Percentiles rank a stretch among this genome's conserved stretches.
Evolutionary conservation across 1,140 invertebrate genomes (phyloP).

Genomic region (Anoplolepis gracilipes): DNA sequence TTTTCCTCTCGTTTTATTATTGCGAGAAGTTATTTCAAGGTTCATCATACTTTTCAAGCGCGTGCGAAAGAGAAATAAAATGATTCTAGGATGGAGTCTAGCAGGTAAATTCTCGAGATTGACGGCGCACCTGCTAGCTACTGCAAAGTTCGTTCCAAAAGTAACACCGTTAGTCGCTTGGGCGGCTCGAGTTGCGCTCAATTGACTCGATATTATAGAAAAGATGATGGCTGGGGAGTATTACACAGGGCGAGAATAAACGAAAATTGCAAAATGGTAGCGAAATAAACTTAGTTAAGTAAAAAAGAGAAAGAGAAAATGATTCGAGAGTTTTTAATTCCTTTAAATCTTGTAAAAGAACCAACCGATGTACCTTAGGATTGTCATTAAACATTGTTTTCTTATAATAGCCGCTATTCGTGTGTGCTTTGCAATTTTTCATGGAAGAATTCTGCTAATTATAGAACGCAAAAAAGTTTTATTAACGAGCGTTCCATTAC

Average conservation of each 20-base stretch:
- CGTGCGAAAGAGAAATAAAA: slow-evolving; percentile 53
- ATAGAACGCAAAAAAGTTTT: not conserved
- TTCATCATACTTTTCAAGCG: slow-evolving; percentile 69
- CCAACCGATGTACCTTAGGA: not conserved
- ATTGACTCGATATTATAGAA: slow-evolving; percentile 44
- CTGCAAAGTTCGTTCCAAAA: slow-evolving; percentile 46
- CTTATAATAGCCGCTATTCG: slow-evolving; percentile 16
- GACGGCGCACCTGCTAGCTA: slow-evolving; percentile 57
- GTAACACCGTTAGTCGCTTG: slow-evolving; percentile 38
- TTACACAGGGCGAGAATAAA: slow-evolving; percentile 24
- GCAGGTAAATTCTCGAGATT: slow-evolving; percentile 54
- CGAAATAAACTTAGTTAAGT: not conserved
- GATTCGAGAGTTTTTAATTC: slow-evolving; percentile 30
- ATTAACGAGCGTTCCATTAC: slow-evolving; percentile 26
- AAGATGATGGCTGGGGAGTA: slow-evolving; percentile 11
- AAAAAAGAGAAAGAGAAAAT: not conserved
- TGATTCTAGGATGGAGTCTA: slow-evolving; percentile 63
- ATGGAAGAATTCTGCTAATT: not conserved
- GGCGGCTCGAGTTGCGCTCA: slow-evolving; percentile 12
- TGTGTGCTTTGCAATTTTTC: slow-evolving; percentile 36
- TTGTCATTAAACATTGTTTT: slow-evolving; percentile 47
- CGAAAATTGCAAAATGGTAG: not conserved
- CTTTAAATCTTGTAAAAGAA: slow-evolving; percentile 46
- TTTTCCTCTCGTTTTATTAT: slow-evolving; percentile 65
- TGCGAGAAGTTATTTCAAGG: slow-evolving; percentile 74